These are phyloP conservation scores for Oreochromis mossambicus DNA, from an alignment of 2,797 vertebrate genomes.

Conservation along the genomic window DNA sequence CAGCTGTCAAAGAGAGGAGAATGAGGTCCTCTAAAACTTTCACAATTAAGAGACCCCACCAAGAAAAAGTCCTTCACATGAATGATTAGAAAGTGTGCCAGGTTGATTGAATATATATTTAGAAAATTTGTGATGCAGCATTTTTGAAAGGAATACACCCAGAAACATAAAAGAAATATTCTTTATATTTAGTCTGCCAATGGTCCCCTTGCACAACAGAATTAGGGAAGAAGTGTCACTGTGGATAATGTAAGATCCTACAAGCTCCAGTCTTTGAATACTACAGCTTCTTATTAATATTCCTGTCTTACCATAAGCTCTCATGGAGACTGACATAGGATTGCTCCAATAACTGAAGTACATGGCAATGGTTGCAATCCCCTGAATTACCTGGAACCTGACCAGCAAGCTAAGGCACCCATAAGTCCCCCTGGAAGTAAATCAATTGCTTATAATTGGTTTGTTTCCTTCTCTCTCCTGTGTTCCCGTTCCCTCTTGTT, in stretches of 20 bases:
- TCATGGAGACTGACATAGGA: constrained; percentile 68
- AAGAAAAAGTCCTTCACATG: constrained; percentile 21
- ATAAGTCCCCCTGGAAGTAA: constrained; percentile 60
- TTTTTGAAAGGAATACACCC: constrained; percentile 10
- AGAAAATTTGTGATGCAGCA: not conserved
- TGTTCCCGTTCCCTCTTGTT: not conserved
- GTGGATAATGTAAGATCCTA: constrained; percentile 42
- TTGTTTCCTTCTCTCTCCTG: constrained; percentile 30
- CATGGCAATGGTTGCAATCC: constrained; percentile 64
- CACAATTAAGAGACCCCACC: constrained; percentile 19
- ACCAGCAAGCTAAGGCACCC: constrained; percentile 66
- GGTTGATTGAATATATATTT: constrained; percentile 10
- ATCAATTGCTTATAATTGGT: constrained; percentile 66
- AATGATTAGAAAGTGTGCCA: constrained; percentile 18
- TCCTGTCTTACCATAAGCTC: constrained; percentile 64
- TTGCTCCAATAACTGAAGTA: constrained; percentile 71
- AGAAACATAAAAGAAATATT: constrained; percentile 36
- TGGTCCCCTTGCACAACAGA: constrained; percentile 3
- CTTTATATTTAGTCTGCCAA: constrained; percentile 31
- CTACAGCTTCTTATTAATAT: constrained; percentile 71
- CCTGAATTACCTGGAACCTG: constrained; percentile 74
- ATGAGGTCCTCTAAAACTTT: not conserved
- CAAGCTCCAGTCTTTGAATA: constrained; percentile 35
- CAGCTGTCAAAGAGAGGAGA: not conserved
- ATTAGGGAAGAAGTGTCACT: constrained; percentile 34